A percentile compares a stretch with the other conserved stretches of the same genome.
Evolutionary conservation across 2,888 invertebrate genomes (phyloP).

Genomic region (Bunonema sp.): DNA sequence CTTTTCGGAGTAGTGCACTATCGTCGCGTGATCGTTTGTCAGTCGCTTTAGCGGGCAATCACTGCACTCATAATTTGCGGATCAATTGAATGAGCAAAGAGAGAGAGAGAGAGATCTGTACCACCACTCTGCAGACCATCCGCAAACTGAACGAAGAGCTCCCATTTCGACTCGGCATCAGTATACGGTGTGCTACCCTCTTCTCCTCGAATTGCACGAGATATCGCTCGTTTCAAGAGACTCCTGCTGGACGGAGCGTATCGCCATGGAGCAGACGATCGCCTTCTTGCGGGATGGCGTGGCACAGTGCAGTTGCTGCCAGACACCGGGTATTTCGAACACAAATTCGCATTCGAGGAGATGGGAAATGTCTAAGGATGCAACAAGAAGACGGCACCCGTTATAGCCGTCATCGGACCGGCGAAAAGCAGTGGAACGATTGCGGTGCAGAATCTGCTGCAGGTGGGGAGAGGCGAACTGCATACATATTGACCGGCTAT

Average conservation of each 20-base stretch:
- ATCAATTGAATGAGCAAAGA: constrained; percentile 45
- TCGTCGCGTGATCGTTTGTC: not conserved
- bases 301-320: constrained; percentile 40
- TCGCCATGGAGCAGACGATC: constrained; percentile 57
- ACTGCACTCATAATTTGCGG: not conserved
- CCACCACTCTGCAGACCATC: too few relatives aligned
- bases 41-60: not conserved
- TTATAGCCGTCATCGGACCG: constrained; percentile 58
- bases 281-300: constrained; percentile 41
- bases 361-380: not conserved
- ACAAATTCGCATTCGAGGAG: not conserved
- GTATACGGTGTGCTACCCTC: constrained; percentile 18
- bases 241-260: constrained; percentile 67
- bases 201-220: not conserved
- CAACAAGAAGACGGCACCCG: constrained; percentile 13
- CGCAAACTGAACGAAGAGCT: constrained; percentile 56
- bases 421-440: constrained; percentile 53
- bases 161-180: constrained; percentile 52
- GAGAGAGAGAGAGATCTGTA: too few relatives aligned
- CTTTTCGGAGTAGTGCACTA: constrained; percentile 9
- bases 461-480: constrained; percentile 41
- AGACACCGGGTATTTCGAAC: constrained; percentile 30
- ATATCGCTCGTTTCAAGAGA: constrained; percentile 47
- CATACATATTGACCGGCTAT: not conserved
- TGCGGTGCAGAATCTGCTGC: constrained; percentile 63